Conservation (phyloP, 2,113 vertebrate genomes). For the Syngnathus scovelli region DNA sequence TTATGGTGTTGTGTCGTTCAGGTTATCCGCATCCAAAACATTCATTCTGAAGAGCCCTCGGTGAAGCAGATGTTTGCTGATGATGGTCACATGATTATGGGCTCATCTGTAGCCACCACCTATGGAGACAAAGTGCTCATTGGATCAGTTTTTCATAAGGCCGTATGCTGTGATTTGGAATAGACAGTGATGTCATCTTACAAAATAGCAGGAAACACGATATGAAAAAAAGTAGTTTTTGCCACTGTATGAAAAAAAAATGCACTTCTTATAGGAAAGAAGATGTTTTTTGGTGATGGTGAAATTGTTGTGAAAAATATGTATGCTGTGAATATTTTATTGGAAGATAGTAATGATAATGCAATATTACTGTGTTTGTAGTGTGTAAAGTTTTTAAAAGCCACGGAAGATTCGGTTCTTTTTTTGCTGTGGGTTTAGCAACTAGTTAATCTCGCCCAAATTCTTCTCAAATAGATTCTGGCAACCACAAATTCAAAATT, state of each 20-base stretch:
- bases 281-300: too few species aligned
- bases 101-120: slow-evolving; percentile 75
- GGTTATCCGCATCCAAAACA: slow-evolving; percentile 82
- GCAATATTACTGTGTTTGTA: background rate
- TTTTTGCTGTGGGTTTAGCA: background rate
- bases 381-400: background rate
- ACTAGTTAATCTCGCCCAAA: background rate
- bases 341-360: background rate
- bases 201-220: background rate
- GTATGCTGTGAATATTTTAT: too few species aligned
- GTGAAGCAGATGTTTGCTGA: slow-evolving; percentile 82
- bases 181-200: slow-evolving; percentile 16
- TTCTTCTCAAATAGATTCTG: background rate
- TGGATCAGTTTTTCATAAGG: slow-evolving; percentile 85
- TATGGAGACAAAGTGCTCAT: slow-evolving; percentile 79
- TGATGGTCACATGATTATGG: slow-evolving; percentile 79
- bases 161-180: slow-evolving; percentile 78
- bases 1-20: slow-evolving; percentile 16
- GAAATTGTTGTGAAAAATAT: too few species aligned
- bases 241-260: background rate
- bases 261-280: too few species aligned
- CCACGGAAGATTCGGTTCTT: background rate
- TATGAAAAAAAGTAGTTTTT: background rate
- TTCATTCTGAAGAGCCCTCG: slow-evolving; percentile 76
- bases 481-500: background rate